Evolutionary conservation across 2,888 invertebrate species (phyloP), one percentile per base, ranked within the genome.

Genomic region (Melitaea athalia): DNA sequence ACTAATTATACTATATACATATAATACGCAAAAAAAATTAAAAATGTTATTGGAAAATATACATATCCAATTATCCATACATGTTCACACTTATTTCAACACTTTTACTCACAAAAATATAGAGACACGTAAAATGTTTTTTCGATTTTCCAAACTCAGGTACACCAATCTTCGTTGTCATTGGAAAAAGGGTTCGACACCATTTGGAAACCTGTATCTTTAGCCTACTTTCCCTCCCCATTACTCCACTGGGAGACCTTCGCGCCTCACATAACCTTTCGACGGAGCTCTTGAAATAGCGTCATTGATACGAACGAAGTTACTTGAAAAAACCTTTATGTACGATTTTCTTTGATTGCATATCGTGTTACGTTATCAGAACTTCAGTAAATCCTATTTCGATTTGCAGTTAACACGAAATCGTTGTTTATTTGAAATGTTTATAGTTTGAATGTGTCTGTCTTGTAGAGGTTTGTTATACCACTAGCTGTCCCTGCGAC

Each of bases 231-330:
- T 6, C 33, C 12, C n/a, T 33, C 33, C 14, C 53, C 31, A 55
- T 55, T n/a, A 55, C 53, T 55, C 53, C 53, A 6, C 14, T 1
- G 53, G 53, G 53, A 33, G 6, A 4, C 53, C 31, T 55, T 55
- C 53, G 8, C 53, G 12, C 33, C 53, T 55, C 33, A 52, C 52
- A 24, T 55, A 33, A 55, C 53, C 33, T 55, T 55, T 33, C 24
- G 6, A 24, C 52, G 52, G 12, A 52, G 24, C 31, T 55, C 33
- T n/a, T 31, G 53, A 33, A 55, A 55, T 55, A 31, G 53, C 53
- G 24, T 55, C 33, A 33, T 31, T 55, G 31, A 55, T 55, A 55
- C 53, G 53, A 31, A 12, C 14, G 11, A 33, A 24, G 33, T 7
- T 31, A 55, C 53, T 55, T 33, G 14, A 24, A 31, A 14, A 14